Base-by-base conservation (phyloP, 2,888 invertebrate species). In the Sarcophaga caerulescens region DNA sequence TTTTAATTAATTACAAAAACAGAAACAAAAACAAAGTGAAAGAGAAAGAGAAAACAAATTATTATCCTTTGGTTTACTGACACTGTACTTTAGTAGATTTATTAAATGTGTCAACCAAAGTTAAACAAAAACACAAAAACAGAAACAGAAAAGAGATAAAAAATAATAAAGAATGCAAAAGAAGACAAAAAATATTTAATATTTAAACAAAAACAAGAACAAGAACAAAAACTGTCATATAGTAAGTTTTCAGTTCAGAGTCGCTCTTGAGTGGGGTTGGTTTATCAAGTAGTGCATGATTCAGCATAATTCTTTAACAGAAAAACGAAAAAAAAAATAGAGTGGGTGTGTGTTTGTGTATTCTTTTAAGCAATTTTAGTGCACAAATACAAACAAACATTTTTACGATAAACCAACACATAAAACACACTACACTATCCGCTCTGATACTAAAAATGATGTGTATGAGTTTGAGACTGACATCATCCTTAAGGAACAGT, bases 161-260 rank as follows among this genome's bases (percentile, higher is more conserved):
- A 52, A 52, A 52, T 2, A 52, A 14, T 52, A 52, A 14, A 14
- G 47, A 52, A 52, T 10, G 35, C 35, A 35, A 35, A 35, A 35
- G 6, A 35, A 6, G 2, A 8, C 1, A 35, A 35, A 35, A 35
- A 8, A 1, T 1, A 35, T 8, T 35, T 8, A 10, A 35, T 35
- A 35, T 35, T 10, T 35, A 52, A 14, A 52, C 12, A 52, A 52
- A 17, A 52, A 52, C 17, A 12, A 52, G 3, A 17, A 47, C 4
- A 14, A 47, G 4, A 47, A 47, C 0, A 47, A 47, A 47, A 47
- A 21, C 10, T 60, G 66, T 68, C 68, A 81, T 52, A 63, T 57
- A 81, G 81, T 81, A 70, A 63, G 69, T 63, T 75, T 62, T 62
- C 17, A 74, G 52, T 75, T 81, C 63, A 62, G 21, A 81, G 75